These are phyloP conservation scores for Noctuana brunneofusca DNA, from an alignment of 2,888 invertebrate species.

Conservation along the genomic window DNA sequence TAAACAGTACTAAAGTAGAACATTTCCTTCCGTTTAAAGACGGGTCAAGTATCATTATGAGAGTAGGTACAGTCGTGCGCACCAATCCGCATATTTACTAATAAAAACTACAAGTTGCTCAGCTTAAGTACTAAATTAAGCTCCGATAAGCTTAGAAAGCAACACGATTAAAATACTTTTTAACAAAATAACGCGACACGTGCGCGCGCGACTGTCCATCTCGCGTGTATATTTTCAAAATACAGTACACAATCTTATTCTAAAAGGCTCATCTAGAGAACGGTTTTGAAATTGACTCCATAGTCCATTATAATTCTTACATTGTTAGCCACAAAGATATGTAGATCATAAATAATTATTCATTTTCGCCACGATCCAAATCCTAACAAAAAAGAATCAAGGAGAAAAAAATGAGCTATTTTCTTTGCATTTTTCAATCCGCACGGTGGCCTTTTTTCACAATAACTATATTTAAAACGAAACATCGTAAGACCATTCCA, in stretches of 20 bases:
- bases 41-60: conserved; percentile 4
- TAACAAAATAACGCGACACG: conserved; percentile 58
- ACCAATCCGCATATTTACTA: conserved; percentile 42
- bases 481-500: conserved; percentile 38
- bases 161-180: conserved; percentile 47
- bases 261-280: conserved; percentile 46
- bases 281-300: conserved; percentile 55
- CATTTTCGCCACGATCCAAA: neutral
- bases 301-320: conserved; percentile 41
- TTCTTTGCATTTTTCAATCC: neutral
- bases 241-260: conserved; percentile 40
- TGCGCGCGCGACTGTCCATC: conserved; percentile 62
- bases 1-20: neutral
- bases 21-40: conserved; percentile 9
- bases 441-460: neutral
- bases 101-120: conserved; percentile 37
- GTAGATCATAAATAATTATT: conserved; percentile 51
- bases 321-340: conserved; percentile 59
- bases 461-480: neutral
- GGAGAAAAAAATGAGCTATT: neutral
- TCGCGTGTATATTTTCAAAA: conserved; percentile 41
- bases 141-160: conserved; percentile 58
- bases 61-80: conserved; percentile 64
- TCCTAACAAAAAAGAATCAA: neutral
- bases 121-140: conserved; percentile 46